Evolutionary conservation across 2,113 vertebrate genomes (phyloP).

Genomic region (Acrocephalus arundinaceus): DNA sequence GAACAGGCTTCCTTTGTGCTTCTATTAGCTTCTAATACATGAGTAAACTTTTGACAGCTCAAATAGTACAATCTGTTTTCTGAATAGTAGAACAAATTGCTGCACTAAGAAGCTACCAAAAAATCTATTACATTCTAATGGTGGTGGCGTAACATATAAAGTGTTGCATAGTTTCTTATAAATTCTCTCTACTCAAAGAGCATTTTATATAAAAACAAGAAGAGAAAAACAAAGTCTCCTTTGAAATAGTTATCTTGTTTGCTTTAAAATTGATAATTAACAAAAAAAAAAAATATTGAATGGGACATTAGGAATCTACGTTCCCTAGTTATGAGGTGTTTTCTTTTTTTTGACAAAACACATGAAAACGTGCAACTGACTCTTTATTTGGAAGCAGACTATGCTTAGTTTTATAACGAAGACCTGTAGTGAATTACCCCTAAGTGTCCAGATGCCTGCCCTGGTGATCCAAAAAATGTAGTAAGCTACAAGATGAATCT

Average conservation of each 20-base stretch:
- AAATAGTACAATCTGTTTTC: background rate
- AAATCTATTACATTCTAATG: background rate
- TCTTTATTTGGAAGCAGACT: background rate
- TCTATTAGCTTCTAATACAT: background rate
- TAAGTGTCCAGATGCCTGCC: background rate
- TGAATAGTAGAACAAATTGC: background rate
- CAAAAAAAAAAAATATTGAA: background rate
- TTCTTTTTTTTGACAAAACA: background rate
- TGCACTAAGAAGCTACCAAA: background rate
- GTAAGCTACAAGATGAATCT: background rate
- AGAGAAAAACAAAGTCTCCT: background rate
- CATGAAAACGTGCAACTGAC: background rate
- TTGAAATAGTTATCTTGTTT: background rate
- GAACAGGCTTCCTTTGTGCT: constrained; percentile 4
- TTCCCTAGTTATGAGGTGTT: background rate
- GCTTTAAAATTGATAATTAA: background rate
- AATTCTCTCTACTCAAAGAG: background rate
- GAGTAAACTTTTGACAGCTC: background rate
- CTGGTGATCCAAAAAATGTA: background rate
- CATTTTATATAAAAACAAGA: background rate
- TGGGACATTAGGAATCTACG: background rate
- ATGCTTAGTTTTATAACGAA: background rate
- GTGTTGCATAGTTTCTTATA: background rate
- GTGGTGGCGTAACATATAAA: background rate
- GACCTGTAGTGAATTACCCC: background rate